Percentiles rank a stretch among this genome's conserved stretches.
These are phyloP conservation scores for Thera obeliscata DNA, from an alignment of 2,888 invertebrate species.

Conservation along the genomic window DNA sequence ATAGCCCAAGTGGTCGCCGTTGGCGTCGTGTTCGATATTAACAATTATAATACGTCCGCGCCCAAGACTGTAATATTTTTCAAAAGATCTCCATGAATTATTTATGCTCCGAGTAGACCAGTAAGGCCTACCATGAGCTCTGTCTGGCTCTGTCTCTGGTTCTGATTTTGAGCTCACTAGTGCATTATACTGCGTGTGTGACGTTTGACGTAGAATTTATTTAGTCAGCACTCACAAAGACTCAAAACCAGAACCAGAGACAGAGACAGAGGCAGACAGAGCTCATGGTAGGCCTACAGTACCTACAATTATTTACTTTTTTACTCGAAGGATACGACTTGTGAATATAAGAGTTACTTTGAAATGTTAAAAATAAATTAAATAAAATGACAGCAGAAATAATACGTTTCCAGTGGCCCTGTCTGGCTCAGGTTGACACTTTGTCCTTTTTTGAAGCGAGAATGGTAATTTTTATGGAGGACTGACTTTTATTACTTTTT, in stretches of 20 bases:
- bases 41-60: constrained; percentile 77
- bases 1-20: constrained; percentile 16
- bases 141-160: no score
- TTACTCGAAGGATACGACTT: constrained; percentile 67
- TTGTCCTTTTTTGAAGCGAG: constrained; percentile 31
- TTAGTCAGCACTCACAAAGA: no score
- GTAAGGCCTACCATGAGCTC: no score
- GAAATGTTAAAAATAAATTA: constrained; percentile 45
- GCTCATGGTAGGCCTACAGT: constrained; percentile 44
- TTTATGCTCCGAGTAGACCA: constrained; percentile 70
- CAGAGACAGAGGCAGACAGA: no score
- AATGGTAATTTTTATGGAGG: constrained; percentile 32
- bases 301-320: constrained; percentile 73
- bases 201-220: no score
- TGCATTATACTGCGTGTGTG: no score
- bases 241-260: no score
- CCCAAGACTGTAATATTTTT: constrained; percentile 73
- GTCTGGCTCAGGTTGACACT: constrained; percentile 24
- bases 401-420: constrained; percentile 26
- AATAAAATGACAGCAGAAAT: constrained; percentile 42
- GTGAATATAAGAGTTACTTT: constrained; percentile 68
- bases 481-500: constrained; percentile 29
- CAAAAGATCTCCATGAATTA: constrained; percentile 77
- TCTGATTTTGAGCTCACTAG: no score
- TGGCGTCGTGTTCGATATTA: constrained; percentile 53